Evolutionary conservation across 2,113 vertebrate genomes (phyloP).

Genomic region (Oryzias curvinotus): DNA sequence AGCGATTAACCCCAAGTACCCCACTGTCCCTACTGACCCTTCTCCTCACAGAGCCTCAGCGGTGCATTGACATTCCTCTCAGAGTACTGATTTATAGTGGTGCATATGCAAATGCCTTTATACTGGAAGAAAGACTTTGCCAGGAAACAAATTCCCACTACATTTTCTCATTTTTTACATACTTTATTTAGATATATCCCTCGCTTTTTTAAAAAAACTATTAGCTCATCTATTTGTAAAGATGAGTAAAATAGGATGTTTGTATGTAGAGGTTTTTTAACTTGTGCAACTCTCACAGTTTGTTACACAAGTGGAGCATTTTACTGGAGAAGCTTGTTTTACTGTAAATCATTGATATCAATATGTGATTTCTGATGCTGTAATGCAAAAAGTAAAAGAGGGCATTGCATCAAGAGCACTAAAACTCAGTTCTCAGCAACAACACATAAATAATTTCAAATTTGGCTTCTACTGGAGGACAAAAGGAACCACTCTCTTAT

Average conservation of each 20-base stretch:
- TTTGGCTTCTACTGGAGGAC: constrained; percentile 45
- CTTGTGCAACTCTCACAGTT: constrained; percentile 61
- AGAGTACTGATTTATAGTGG: constrained; percentile 59
- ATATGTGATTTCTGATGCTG: constrained; percentile 48
- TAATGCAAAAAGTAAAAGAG: constrained; percentile 32
- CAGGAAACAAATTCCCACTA: constrained; percentile 10
- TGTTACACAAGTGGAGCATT: constrained; percentile 59
- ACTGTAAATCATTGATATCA: constrained; percentile 40
- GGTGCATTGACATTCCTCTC: constrained; percentile 49
- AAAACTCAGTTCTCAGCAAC: constrained; percentile 22
- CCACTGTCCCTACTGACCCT: constrained; percentile 51
- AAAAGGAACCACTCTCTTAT: constrained; percentile 29
- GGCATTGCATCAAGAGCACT: constrained; percentile 30
- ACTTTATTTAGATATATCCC: too few species aligned
- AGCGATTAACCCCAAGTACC: constrained; percentile 73
- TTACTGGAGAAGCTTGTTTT: constrained; percentile 45
- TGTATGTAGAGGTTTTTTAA: constrained; percentile 70
- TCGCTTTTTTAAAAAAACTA: too few species aligned
- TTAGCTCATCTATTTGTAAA: not conserved
- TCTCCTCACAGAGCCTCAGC: constrained; percentile 49
- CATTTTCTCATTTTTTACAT: constrained; percentile 1
- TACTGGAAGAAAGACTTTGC: constrained; percentile 38
- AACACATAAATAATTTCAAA: constrained; percentile 18
- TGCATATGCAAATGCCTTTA: constrained; percentile 50
- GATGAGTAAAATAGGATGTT: constrained; percentile 35